Base-by-base conservation (phyloP, 2,888 invertebrate species). In the Polydrusus pterygomalis region DNA sequence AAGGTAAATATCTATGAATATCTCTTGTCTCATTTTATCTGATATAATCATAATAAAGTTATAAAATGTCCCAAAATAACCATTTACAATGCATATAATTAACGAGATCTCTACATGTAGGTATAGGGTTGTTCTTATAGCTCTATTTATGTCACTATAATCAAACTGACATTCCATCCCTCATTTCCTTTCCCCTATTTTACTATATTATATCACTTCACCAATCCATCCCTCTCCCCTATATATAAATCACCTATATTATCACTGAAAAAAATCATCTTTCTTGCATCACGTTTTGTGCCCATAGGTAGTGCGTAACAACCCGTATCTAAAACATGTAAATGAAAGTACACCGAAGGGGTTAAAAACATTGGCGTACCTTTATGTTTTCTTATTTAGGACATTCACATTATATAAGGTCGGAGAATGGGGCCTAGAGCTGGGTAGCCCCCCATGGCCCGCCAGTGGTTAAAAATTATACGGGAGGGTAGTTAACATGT, bases 401-500 rank as follows among this genome's bases (percentile, higher is more conserved):
- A 25, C 25, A 25, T 25, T 25, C 5, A 25, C 2, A 25, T 25
- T 25, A 25, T 25, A 25, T 25, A 25, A 5, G 25, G 2, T 25
- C 25, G 25, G 25, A 5, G 5, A 25, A 25, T 25, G 25, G 25
- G 25, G 25, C 2, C 1, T 25, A 5, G 25, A 25, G 25, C n/a
- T 25, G 25, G 25, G 25, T 25, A 25, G 25, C 25, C 25, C 25
- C 25, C 25, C 25, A 3, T 25, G 25, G 5, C 5, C 2, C 25
- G 25, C 25, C 25, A 25, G 25, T 25, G 25, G 25, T 25, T 25
- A 5, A 25, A 25, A 25, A 25, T 25, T 25, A 25, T 9, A 34
- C 34, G 51, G 51, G 51, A 51, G 51, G 51, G 51, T 51, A 51
- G 51, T 51, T 51, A 18, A 51, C 51, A 51, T 51, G 51, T 51